A percentile compares a stretch with the other conserved stretches of the same genome.
Evolutionary conservation across 2,888 invertebrate species (phyloP).

Genomic region (Tupiocoris notatus): DNA sequence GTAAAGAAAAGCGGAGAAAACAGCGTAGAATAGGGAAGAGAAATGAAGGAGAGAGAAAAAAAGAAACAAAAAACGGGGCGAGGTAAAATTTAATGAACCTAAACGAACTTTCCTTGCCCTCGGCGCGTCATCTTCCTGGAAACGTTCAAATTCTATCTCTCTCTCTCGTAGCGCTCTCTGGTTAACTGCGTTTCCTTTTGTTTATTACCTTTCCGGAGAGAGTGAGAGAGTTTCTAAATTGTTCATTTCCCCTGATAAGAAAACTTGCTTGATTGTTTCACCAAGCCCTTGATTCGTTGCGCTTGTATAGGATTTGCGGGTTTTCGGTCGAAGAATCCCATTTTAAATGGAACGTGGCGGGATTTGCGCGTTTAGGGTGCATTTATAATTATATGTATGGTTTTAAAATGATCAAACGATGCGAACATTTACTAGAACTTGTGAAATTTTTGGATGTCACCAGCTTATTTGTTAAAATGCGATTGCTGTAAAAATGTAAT

Average conservation of each 20-base stretch:
- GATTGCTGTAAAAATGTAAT: no score
- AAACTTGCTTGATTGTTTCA: neutral
- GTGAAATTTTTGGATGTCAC: no score
- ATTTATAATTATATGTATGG: no score
- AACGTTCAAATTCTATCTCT: neutral
- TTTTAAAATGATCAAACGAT: no score
- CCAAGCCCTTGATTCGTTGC: neutral
- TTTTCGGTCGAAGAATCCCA: no score
- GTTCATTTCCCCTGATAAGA: neutral
- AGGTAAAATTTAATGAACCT: slow-evolving; percentile 36
- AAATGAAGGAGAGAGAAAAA: no score
- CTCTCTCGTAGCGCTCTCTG: neutral
- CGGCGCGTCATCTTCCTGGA: neutral
- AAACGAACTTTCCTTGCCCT: slow-evolving; percentile 11
- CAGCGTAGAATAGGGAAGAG: no score
- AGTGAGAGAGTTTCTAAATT: neutral
- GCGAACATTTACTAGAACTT: no score
- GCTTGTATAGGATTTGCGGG: neutral
- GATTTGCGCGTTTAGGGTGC: no score
- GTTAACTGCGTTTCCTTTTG: neutral
- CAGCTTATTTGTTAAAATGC: no score
- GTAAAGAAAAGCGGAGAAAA: neutral
- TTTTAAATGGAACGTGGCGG: no score
- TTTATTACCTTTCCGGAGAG: neutral
- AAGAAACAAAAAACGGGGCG: slow-evolving; percentile 9